Evolutionary conservation across 92 coral and sea anemone species (phyloP), one percentile per base, ranked within the genome.

Genomic region (Ricordea florida): DNA sequence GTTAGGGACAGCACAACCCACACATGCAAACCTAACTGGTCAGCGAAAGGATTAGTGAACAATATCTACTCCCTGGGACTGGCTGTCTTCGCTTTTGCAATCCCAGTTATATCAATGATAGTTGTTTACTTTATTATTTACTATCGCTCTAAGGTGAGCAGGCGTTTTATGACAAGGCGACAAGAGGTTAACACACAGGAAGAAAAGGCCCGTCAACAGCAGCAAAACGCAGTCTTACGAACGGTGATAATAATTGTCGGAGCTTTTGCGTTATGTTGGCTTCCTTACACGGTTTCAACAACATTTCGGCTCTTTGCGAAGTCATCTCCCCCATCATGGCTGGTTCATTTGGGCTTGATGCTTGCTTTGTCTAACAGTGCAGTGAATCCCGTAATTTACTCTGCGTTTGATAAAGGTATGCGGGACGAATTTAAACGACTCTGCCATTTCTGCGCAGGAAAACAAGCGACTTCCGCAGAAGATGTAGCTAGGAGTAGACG

Each of bases 21-120:
- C 75, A 46, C 97, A 13, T 91, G 97, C 80, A 91, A 91, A 57
- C 97, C 97, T 14, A 84, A 91, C 79, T 91, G 97, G 97, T 75
- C 90, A 51, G 93, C 97, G 23, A 32, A 50, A 13, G 78, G 84
- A 16, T 46, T 88, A 6, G 57, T 41, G 34, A 75, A 87, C 74
- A 64, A 59, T 29, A 66, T 65, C 23, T 91, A 83, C 52, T 79
- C 97, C 18, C 57, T 91, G 38, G 81, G 93, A 2, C 69, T 91
- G 37, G 93, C 93, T 29, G 72, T 67, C n/a, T 87, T 84, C 56
- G 84, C 93, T 28, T 91, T 91, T 36, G 97, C 82, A 2, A 35
- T 80, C 17, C 97, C 97, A 1, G 93, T 87, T 0, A 32, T 78
- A 3, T 50, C 83, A 6, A 85, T 81, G 72, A 68, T 87, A 15